Evolutionary conservation across 2,888 invertebrate species (phyloP).

Genomic region (Caenorhabditis panamensis): DNA sequence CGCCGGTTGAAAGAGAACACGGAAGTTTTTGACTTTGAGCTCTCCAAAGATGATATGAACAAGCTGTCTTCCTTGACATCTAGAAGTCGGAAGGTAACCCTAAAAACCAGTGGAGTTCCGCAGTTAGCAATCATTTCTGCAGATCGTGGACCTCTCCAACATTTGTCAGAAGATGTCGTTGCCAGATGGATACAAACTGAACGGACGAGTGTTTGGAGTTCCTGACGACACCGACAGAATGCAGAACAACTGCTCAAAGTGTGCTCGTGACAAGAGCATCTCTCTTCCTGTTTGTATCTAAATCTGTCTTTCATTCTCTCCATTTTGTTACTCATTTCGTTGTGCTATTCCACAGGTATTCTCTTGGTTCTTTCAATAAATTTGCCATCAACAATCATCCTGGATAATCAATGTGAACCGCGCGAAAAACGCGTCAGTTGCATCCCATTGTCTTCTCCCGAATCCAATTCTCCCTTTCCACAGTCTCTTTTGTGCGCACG

Average conservation of each 20-base stretch:
- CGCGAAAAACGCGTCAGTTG: conserved; percentile 38
- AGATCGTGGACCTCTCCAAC: conserved; percentile 77
- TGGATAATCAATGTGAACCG: conserved; percentile 44
- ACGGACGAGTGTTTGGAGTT: conserved; percentile 67
- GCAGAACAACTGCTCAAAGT: conserved; percentile 38
- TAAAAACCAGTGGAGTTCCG: too few relatives aligned
- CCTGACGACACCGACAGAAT: conserved; percentile 38
- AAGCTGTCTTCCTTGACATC: conserved; percentile 72
- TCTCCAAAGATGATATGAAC: conserved; percentile 69
- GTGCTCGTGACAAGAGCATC: conserved; percentile 36
- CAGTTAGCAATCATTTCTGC: too few relatives aligned
- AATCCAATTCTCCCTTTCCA: conserved; percentile 19
- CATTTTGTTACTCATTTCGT: neutral
- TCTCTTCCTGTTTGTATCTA: conserved; percentile 38
- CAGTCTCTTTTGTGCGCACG: conserved; percentile 43
- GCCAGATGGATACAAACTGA: conserved; percentile 79
- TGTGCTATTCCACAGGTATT: conserved; percentile 49
- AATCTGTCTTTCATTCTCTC: neutral
- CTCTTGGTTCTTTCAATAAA: conserved; percentile 46
- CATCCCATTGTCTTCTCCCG: conserved; percentile 11
- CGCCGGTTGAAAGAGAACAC: conserved; percentile 81
- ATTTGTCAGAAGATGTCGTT: conserved; percentile 80
- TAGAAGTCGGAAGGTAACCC: conserved; percentile 63
- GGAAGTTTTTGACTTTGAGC: conserved; percentile 80
- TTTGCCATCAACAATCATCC: conserved; percentile 29